phyloP scores from a whole-genome alignment of 2,888 invertebrate species.

The Nebria brevicollis region DNA sequence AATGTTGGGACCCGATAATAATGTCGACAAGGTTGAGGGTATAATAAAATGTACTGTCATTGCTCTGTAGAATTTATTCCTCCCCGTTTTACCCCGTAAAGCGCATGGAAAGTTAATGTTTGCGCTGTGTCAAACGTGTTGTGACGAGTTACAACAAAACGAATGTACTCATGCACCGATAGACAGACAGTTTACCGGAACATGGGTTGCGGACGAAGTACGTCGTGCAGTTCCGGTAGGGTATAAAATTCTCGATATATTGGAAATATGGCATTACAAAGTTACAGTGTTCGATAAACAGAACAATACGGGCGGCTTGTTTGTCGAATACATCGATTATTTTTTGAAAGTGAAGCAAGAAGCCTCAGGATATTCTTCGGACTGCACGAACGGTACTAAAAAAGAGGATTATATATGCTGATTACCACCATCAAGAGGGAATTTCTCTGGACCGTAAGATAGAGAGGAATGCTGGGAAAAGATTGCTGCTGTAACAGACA shows the following conservation, averaged over 20 bases:
- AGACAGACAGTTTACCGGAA: constrained; percentile 48
- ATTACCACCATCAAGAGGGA: no score
- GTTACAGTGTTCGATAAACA: constrained; percentile 4
- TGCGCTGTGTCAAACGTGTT: constrained; percentile 56
- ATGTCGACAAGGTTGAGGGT: constrained; percentile 3
- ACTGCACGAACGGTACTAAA: no score
- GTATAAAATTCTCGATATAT: not conserved
- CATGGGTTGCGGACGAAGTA: no score
- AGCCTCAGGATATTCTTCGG: no score
- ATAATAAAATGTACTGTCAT: constrained; percentile 18
- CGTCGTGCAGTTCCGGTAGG: constrained; percentile 13
- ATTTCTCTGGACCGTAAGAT: no score
- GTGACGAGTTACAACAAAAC: constrained; percentile 50
- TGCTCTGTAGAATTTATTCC: constrained; percentile 48
- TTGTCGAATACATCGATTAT: no score
- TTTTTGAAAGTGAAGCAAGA: constrained; percentile 25
- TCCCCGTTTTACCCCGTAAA: constrained; percentile 54
- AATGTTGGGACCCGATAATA: not conserved
- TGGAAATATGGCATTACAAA: constrained; percentile 12
- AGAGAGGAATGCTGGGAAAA: no score
- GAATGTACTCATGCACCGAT: constrained; percentile 55
- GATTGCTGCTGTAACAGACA: no score
- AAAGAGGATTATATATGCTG: no score
- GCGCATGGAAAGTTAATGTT: constrained; percentile 55
- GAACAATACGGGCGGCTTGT: constrained; percentile 14